Evolutionary conservation across 2,888 invertebrate species (phyloP), one percentile per base, ranked within the genome.

Genomic region (Lasioglossum oenotherae): DNA sequence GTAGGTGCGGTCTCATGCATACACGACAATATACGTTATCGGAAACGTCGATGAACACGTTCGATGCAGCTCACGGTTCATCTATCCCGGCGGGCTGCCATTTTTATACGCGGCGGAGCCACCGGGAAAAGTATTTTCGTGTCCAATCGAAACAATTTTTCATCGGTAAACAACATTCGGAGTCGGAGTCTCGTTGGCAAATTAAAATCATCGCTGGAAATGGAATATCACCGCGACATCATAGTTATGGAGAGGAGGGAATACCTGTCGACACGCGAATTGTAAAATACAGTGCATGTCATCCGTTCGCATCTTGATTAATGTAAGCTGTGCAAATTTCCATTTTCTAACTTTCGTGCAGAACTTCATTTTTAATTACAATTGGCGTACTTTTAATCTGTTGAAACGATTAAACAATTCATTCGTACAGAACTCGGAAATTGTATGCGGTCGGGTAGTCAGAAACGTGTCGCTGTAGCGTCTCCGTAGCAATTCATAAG

Each of bases 21-120:
- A 6, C 38, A 38, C 5, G 4, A 6, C 0, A 14, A 64, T 8
- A 69, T 35, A 46, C 74, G 78, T 82, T 78, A 78, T 78, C 74
- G 82, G 57, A 71, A 78, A 82, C 35, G 73, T 69, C 41, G 69
- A 60, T 60, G 78, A 74, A 74, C 76, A 14, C 44, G 76, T 46
- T 64, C 76, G n/a, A 44, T 38, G 60, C 71, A 41, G 67, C 19
- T 49, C 74, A 74, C 60, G 46, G 71, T 75, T 53, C 74, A 69
- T 75, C 67, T 64, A 74, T 38, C 64, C 57, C 35, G 35, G 23
- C 57, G 49, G 44, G 44, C n/a, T 19, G 53, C 71, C 80, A 71
- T 75, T 80, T 80, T 80, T 75, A 75, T 49, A 44, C 75, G 41
- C 69, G 71, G 35, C 44, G 69, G 53, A n/a, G n/a, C 5, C 12